A percentile compares a stretch with the other conserved stretches of the same genome.
These are phyloP conservation scores for Chironomus riparius DNA, from an alignment of 2,888 invertebrate genomes.

Conservation along the genomic window DNA sequence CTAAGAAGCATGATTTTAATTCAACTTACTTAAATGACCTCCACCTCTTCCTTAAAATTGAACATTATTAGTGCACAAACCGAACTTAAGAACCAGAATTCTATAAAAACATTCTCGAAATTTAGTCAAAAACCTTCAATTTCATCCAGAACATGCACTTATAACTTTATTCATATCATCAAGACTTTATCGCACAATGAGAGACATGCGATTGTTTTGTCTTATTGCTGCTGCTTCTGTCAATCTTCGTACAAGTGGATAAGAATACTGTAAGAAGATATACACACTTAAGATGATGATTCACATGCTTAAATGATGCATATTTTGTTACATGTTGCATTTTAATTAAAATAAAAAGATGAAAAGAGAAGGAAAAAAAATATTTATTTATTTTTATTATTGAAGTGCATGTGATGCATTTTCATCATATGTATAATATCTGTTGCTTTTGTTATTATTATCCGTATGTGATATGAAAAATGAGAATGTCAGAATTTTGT, in stretches of 20 bases:
- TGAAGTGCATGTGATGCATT: slow-evolving; percentile 9
- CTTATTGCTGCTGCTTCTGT: too few relatives aligned
- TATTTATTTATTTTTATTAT: not conserved
- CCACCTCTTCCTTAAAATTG: too few relatives aligned
- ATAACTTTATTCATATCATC: too few relatives aligned
- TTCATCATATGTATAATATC: not conserved
- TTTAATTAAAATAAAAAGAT: slow-evolving; percentile 1
- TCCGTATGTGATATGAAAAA: not conserved
- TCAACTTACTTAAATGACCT: too few relatives aligned
- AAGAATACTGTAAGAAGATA: not conserved
- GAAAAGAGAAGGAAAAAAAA: not conserved
- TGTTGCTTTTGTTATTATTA: not conserved
- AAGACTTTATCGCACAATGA: not conserved
- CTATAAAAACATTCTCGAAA: too few relatives aligned
- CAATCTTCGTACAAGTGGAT: not conserved
- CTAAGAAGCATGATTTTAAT: too few relatives aligned
- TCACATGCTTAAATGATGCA: not conserved
- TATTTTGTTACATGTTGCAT: slow-evolving; percentile 6
- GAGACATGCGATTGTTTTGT: not conserved
- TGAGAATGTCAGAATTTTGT: not conserved
- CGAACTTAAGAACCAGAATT: too few relatives aligned
- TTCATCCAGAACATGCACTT: too few relatives aligned
- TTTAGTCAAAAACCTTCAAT: too few relatives aligned
- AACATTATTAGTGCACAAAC: too few relatives aligned
- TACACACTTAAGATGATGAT: not conserved